phyloP scores from a whole-genome alignment of 2,797 vertebrate species.

The Ambastaia sidthimunki region DNA sequence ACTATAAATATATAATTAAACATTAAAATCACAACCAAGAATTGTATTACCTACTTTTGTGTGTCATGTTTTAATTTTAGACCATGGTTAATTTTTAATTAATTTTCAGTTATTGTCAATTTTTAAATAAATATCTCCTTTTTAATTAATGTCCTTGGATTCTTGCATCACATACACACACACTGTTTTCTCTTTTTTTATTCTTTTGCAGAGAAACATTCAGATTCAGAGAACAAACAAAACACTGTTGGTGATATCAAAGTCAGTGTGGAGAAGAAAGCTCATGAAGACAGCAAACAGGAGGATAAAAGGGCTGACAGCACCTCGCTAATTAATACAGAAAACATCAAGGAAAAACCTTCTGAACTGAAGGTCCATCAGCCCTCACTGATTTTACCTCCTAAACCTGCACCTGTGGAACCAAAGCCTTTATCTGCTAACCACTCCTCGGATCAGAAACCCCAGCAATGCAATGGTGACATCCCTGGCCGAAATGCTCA shows the following conservation, averaged over 20 bases:
- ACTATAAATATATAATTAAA: no score
- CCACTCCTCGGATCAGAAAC: conserved; percentile 61
- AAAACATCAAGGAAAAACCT: conserved; percentile 20
- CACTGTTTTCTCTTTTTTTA: conserved; percentile 35
- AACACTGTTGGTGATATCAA: conserved; percentile 71
- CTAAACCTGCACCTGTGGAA: conserved; percentile 28
- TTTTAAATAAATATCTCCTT: no score
- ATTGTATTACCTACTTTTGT: no score
- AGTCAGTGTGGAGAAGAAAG: background rate
- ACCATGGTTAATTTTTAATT: background rate
- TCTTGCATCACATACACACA: no score
- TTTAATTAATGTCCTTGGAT: background rate
- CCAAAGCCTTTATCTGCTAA: conserved; percentile 64
- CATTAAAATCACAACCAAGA: no score
- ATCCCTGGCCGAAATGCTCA: conserved; percentile 70
- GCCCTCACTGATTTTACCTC: conserved; percentile 24
- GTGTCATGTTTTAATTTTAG: no score
- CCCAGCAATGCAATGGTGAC: conserved; percentile 76
- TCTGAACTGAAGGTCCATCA: conserved; percentile 43
- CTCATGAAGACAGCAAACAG: conserved; percentile 1
- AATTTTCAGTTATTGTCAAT: no score
- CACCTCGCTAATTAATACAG: background rate
- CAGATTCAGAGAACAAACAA: conserved; percentile 80
- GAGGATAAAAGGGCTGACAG: background rate
- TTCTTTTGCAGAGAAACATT: conserved; percentile 65